Base-by-base conservation (phyloP, 2,113 vertebrate genomes). In the Chamaetylas fuelleborni region DNA sequence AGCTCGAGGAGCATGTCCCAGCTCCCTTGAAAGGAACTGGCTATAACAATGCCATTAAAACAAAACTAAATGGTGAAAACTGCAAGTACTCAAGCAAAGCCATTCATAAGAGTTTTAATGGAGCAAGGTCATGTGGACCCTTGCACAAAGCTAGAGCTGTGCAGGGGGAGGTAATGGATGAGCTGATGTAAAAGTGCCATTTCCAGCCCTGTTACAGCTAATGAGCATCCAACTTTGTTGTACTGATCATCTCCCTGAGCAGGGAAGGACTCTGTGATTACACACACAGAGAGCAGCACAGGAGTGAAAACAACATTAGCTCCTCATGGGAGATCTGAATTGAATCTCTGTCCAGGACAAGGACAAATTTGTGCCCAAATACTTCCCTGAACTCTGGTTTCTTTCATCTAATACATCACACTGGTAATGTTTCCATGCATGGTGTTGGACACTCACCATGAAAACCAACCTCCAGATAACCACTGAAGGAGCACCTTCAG, bases 191-290 rank as follows among this genome's bases (percentile, higher is more conserved):
- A 24, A 87, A 83, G 12, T 70, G 62, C 62, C 7, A 4, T 60
- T 92, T 85, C 81, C 81, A 91, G 90, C 54, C 77, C 62, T 50
- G 58, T 70, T 60, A 54, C 58, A 77, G 58, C 58, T 90, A 88
- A 95, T 66, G 54, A 94, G 54, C 74, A 92, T 73, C 73, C 79
- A 90, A 45, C 91, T 88, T 81, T 25, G 66, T n/a, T 70, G 86
- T 88, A 88, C 42, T 92, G 85, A 97, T 92, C 87, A 80, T 19
- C 45, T 88, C 70, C 70, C 45, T 3, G 7, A 7, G 9, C 91
- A 80, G 74, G 66, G 57, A 10, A 84, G 26, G n/a, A 62, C 54
- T 60, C 45, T 50, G 67, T 83, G 78, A 92, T 88, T 93, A 29
- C 34, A 60, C 38, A 80, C 74, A 47, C 48, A 33, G 69, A 76